A percentile compares a stretch with the other conserved stretches of the same genome.
Conservation (phyloP, 2,113 vertebrate species). For the Anolis carolinensis region DNA sequence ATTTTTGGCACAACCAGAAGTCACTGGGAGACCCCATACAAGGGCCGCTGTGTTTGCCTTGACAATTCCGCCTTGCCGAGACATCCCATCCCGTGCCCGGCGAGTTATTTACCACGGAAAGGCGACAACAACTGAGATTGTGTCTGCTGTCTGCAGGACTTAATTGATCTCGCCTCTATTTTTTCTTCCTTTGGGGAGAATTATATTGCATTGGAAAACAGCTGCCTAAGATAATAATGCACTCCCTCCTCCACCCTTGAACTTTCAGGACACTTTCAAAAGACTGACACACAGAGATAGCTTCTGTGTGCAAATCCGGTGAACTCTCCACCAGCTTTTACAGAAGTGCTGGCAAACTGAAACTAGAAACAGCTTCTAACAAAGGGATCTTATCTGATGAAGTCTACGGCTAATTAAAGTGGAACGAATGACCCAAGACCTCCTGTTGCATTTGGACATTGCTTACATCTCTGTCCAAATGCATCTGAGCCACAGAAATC, state of each 20-base stretch:
- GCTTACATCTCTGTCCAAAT: too few species aligned
- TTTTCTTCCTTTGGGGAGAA: neutral
- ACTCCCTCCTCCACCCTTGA: neutral
- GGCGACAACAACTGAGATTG: neutral
- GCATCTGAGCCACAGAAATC: too few species aligned
- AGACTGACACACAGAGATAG: neutral
- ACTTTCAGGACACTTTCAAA: constrained; percentile 2
- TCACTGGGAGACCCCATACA: neutral
- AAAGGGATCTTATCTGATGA: neutral
- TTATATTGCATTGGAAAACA: neutral
- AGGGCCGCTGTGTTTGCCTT: constrained; percentile 6
- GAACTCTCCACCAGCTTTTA: neutral
- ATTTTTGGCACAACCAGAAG: neutral
- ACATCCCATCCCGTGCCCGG: neutral
- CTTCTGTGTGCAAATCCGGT: neutral
- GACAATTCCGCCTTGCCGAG: neutral
- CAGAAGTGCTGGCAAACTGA: neutral
- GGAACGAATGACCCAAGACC: neutral
- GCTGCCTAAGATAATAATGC: neutral
- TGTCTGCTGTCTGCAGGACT: neutral
- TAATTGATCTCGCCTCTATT: neutral
- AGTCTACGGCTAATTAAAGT: neutral
- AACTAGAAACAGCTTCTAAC: neutral
- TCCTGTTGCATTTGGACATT: neutral
- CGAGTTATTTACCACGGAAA: neutral